phyloP scores from a whole-genome alignment of 1,140 invertebrate genomes.

The Plutomurus gul region DNA sequence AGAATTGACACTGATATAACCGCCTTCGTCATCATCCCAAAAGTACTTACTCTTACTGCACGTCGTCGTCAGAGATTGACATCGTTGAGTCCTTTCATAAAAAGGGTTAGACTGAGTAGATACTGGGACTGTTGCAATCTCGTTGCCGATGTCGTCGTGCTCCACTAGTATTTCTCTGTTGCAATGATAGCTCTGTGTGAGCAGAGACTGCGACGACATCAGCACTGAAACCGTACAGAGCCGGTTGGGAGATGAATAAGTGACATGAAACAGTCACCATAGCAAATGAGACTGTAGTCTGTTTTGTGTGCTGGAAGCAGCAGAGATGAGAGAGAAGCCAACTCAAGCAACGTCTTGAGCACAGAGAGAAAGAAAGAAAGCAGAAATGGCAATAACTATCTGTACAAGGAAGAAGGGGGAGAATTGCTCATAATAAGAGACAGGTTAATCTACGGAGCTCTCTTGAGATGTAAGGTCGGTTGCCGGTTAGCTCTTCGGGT shows the following conservation, averaged over 20 bases:
- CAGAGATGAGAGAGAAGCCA: too few species aligned
- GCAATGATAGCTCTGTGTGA: too few species aligned
- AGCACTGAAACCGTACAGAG: background rate
- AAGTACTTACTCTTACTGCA: conserved; percentile 24
- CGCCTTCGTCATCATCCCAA: conserved; percentile 1
- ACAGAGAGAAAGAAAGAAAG: background rate
- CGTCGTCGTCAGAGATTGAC: conserved; percentile 21
- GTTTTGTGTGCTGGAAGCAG: too few species aligned
- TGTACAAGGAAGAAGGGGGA: background rate
- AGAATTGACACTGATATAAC: conserved; percentile 14
- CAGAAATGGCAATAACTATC: background rate
- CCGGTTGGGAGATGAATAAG: background rate
- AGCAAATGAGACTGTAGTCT: too few species aligned
- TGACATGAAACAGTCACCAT: background rate
- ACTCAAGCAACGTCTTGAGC: too few species aligned
- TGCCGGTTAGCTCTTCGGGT: conserved; percentile 4
- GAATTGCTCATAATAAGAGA: conserved; percentile 24
- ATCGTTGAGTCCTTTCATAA: conserved; percentile 5
- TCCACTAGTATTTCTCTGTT: conserved; percentile 6
- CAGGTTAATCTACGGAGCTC: conserved; percentile 12
- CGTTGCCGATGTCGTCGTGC: background rate
- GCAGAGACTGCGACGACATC: too few species aligned
- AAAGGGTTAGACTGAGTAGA: background rate
- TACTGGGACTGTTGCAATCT: conserved; percentile 5
- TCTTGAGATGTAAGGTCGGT: conserved; percentile 22